Evolutionary conservation across 2,113 vertebrate species (phyloP).

Genomic region (Ginglymostoma cirratum): DNA sequence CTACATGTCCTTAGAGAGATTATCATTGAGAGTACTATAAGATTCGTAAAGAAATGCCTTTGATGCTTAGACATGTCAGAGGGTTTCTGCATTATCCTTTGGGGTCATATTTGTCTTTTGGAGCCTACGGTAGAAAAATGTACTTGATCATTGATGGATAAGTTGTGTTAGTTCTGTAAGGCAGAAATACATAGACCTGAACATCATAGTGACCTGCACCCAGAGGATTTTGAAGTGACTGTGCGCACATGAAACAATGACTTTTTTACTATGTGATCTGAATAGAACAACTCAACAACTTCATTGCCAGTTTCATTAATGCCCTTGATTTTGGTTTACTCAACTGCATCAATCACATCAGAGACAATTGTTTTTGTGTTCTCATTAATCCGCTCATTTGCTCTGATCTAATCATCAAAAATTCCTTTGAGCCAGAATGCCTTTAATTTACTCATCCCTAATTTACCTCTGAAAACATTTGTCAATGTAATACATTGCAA

Average conservation of each 20-base stretch:
- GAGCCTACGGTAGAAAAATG: not conserved
- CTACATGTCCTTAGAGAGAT: not conserved
- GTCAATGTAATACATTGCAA: not conserved
- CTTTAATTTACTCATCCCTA: not conserved
- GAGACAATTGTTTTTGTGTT: not conserved
- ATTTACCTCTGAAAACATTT: not conserved
- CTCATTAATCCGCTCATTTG: slow-evolving; percentile 15
- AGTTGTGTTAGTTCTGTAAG: not conserved
- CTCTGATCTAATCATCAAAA: slow-evolving; percentile 5
- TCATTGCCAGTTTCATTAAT: slow-evolving; percentile 25
- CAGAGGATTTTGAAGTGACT: not conserved
- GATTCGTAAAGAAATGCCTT: not conserved
- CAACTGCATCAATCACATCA: slow-evolving; percentile 1
- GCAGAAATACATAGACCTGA: not conserved
- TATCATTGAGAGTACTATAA: not conserved
- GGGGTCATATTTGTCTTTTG: not conserved
- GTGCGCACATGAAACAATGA: not conserved
- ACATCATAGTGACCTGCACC: not conserved
- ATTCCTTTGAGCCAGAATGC: not conserved
- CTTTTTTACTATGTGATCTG: not conserved
- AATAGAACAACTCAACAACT: not conserved
- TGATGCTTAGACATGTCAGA: not conserved
- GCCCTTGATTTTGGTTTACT: slow-evolving; percentile 3
- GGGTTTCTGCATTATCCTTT: not conserved
- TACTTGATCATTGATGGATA: not conserved